Percentiles rank a stretch among this genome's conserved stretches.
Conservation (phyloP, 37 sponge, comb jelly and placozoan genomes). For the Corticium candelabrum region DNA sequence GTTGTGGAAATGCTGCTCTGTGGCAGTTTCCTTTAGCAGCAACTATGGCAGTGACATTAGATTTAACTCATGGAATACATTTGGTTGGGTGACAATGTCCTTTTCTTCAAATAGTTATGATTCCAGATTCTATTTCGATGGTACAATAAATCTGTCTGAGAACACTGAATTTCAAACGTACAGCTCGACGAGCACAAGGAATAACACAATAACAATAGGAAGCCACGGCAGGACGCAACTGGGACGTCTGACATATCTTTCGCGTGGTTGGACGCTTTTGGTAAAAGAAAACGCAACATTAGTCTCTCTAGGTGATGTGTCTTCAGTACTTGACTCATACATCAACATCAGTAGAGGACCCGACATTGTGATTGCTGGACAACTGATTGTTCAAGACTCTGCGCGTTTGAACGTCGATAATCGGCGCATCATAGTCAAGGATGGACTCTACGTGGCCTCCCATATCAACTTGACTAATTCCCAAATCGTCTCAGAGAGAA, state of each 20-base stretch:
- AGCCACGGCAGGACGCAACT: neutral
- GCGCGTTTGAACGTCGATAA: neutral
- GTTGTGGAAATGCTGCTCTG: neutral
- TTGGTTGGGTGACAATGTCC: no score
- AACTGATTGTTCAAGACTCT: neutral
- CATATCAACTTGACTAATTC: neutral
- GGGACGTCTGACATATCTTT: neutral
- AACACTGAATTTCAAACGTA: no score
- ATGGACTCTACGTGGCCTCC: neutral
- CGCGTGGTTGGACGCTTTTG: neutral
- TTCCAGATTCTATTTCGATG: no score
- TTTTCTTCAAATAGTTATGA: neutral
- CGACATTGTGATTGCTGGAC: slow-evolving; percentile 2
- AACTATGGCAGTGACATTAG: neutral
- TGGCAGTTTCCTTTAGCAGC: neutral
- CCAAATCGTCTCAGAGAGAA: neutral
- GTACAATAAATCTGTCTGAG: no score
- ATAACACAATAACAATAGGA: no score
- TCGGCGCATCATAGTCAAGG: neutral
- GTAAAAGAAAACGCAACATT: neutral
- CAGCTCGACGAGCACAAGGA: no score
- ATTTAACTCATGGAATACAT: no score
- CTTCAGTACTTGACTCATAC: neutral
- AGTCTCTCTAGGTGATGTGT: neutral
- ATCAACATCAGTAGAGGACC: neutral